Base-by-base conservation (phyloP, 2,113 vertebrate genomes). In the Sinocyclocheilus grahami region DNA sequence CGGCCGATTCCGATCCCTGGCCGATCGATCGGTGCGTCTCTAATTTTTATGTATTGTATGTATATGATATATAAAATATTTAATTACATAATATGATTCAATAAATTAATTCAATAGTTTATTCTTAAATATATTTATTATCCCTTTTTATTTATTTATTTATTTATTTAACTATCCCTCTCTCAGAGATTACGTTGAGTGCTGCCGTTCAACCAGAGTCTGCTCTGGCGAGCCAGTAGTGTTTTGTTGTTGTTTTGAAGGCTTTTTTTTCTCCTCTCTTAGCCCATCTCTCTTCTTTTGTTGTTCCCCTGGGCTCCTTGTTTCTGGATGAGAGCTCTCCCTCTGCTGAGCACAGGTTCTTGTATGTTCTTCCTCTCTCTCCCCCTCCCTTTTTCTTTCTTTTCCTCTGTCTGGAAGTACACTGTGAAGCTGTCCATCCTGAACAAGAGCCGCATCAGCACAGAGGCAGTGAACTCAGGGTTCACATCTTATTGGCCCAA, bases 281-380 rank as follows among this genome's bases (percentile, higher is more conserved):
- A 27, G 27, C 83, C 83, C 65, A 78, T 83, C 60, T 87, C 83
- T 87, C 91, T 84, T 88, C 67, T 91, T 91, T 93, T 92, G 92
- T 91, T 92, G 92, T 93, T 95, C 95, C 95, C 95, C 86, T 86
- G 92, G 93, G 94, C 91, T 93, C 90, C 88, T 92, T 93, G 89
- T 94, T 95, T 94, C 92, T 93, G 91, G 94, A 95, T 95, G 94
- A 94, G 93, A 94, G 94, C 92, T 90, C 93, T 94, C 92, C 91
- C 90, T 87, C 89, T 94, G 95, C 94, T 95, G 94, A 95, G 92
- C 91, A 89, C 93, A 94, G 94, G 92, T 93, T 91, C 92, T 94
- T 93, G 93, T 93, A 92, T 83, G 42, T 67, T 85, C 78, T 87
- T 22, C 65, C 78, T 78, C 78, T 72, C 55, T 84, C 74, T 60